Base-by-base conservation (phyloP, 2,113 vertebrate genomes). In the Aegotheles bennettii region DNA sequence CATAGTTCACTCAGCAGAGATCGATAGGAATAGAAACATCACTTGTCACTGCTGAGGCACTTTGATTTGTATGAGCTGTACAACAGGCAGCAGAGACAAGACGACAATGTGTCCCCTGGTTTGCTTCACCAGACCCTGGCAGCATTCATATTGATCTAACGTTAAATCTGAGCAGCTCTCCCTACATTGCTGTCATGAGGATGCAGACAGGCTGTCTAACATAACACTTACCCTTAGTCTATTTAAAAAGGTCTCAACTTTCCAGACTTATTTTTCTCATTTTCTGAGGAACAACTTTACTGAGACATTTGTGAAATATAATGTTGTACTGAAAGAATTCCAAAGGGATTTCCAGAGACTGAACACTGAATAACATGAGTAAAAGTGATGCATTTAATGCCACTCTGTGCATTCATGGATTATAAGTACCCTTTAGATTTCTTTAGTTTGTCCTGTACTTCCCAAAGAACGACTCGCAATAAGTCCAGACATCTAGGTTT, bases 11-110 rank as follows among this genome's bases (percentile, higher is more conserved):
- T 91, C 65, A 70, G 80, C 47, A 31, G 33, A 89, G 95, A 98
- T 97, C 84, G n/a, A 98, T 97, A 26, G 71, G 78, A 93, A 97
- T 51, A 96, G 97, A 97, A 97, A 95, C 94, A 90, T 68, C 54
- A n/a, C 93, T 97, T 97, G 96, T 97, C 97, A 96, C 78, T 67
- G 65, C 87, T 54, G 63, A 84, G 93, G 84, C 14, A 69, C 93
- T 98, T 96, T 94, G 90, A 98, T 97, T 97, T 93, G 93, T 84
- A 89, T 24, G 76, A 90, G 47, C 88, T 94, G 84, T 95, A 86
- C 54, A 90, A 98, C 89, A 97, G 95, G 94, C 94, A 95, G 92
- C 76, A 93, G 48, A 79, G 83, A 97, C 92, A 97, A 95, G 92
- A 89, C 21, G 89, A 97, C 95, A 97, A 42, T 59, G 61, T 78